Conservation (phyloP, 2,888 invertebrate species). For the Halocaridina rubra region DNA sequence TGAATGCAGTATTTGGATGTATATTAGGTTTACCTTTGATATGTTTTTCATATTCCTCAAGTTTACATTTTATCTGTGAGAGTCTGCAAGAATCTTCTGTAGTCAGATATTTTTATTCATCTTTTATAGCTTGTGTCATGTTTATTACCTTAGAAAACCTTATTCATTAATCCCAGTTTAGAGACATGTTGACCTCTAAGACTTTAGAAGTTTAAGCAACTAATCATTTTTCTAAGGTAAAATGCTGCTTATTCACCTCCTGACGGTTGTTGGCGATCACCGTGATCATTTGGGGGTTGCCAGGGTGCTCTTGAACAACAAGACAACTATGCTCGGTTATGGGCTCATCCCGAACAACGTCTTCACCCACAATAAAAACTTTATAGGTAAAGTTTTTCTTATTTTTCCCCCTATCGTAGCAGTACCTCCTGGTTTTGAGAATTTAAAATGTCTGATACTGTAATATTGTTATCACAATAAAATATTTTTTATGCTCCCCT, state of each 20-base stretch:
- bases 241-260: constrained; percentile 88
- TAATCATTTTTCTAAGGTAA: constrained; percentile 69
- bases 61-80: too few relatives aligned
- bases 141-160: too few relatives aligned
- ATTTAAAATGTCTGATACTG: background rate
- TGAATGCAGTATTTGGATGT: too few relatives aligned
- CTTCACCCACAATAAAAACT: constrained; percentile 79
- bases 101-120: too few relatives aligned
- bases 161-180: too few relatives aligned
- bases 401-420: constrained; percentile 45
- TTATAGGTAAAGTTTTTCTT: constrained; percentile 75
- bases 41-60: too few relatives aligned
- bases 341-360: constrained; percentile 79
- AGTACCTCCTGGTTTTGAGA: constrained; percentile 59
- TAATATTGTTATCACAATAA: background rate
- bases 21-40: too few relatives aligned
- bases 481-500: background rate
- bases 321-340: constrained; percentile 80
- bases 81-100: too few relatives aligned
- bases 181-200: too few relatives aligned
- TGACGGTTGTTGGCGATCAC: constrained; percentile 89
- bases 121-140: too few relatives aligned
- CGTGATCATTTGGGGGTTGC: constrained; percentile 91
- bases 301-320: constrained; percentile 81
- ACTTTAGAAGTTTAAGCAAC: too few relatives aligned